Conservation (phyloP, 1,140 invertebrate species). For the Drosophila subobscura region DNA sequence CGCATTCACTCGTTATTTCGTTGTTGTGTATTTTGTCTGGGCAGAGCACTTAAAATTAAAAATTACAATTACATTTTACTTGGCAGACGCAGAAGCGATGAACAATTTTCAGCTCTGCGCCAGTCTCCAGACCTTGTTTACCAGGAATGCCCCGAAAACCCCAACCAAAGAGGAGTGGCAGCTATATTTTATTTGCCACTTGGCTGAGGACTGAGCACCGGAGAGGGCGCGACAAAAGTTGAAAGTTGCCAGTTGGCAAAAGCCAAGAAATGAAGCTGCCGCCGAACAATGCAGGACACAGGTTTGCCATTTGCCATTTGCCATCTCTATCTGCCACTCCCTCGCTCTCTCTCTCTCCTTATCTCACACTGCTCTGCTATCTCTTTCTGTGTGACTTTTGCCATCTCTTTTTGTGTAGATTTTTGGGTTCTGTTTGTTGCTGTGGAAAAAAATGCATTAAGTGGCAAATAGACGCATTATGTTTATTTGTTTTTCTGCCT, state of each 20-base stretch:
- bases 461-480: slow-evolving; percentile 80
- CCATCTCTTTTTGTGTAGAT: slow-evolving; percentile 9
- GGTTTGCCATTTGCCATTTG: slow-evolving; percentile 78
- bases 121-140: slow-evolving; percentile 43
- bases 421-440: slow-evolving; percentile 23
- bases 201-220: slow-evolving; percentile 15
- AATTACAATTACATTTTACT: slow-evolving; percentile 81
- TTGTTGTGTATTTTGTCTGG: slow-evolving; percentile 26
- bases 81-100: slow-evolving; percentile 60
- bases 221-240: slow-evolving; percentile 7
- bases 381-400: slow-evolving; percentile 63
- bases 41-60: slow-evolving; percentile 80
- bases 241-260: slow-evolving; percentile 60
- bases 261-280: slow-evolving; percentile 40
- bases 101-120: slow-evolving; percentile 51
- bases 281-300: slow-evolving; percentile 61
- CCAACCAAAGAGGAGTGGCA: slow-evolving; percentile 38
- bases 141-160: slow-evolving; percentile 14
- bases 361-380: no score
- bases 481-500: slow-evolving; percentile 35
- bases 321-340: slow-evolving; percentile 1
- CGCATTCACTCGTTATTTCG: slow-evolving; percentile 38
- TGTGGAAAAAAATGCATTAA: slow-evolving; percentile 67
- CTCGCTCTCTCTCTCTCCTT: no score
- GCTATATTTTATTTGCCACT: slow-evolving; percentile 75